These are phyloP conservation scores for Andrena bicolor DNA, from an alignment of 2,888 invertebrate species.

Conservation along the genomic window DNA sequence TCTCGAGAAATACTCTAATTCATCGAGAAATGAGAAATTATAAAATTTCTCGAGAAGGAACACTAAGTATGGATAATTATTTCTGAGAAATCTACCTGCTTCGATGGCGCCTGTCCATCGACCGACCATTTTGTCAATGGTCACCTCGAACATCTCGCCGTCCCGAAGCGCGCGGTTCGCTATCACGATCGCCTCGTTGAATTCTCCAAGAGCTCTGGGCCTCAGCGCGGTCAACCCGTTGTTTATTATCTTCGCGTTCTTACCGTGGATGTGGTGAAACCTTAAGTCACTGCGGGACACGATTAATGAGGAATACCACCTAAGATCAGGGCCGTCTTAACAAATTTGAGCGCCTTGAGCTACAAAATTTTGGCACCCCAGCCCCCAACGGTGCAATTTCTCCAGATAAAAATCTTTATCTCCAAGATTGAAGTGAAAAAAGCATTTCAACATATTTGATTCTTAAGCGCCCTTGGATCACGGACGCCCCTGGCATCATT, in stretches of 20 bases:
- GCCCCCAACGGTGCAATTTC: too few relatives aligned
- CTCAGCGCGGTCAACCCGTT: slow-evolving; percentile 94
- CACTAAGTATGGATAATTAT: background rate
- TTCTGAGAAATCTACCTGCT: slow-evolving; percentile 87
- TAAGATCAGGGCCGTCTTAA: too few relatives aligned
- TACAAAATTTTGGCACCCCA: too few relatives aligned
- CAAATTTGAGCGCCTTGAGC: too few relatives aligned
- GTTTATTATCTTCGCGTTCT: slow-evolving; percentile 94
- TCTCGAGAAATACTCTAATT: too few relatives aligned
- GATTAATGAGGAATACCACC: background rate
- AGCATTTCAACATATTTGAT: too few relatives aligned
- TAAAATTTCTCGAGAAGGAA: too few relatives aligned
- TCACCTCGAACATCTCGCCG: slow-evolving; percentile 96
- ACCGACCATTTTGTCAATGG: slow-evolving; percentile 95
- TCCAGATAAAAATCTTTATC: too few relatives aligned
- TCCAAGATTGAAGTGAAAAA: too few relatives aligned
- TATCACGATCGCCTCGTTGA: slow-evolving; percentile 97
- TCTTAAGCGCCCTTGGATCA: too few relatives aligned
- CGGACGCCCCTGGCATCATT: too few relatives aligned
- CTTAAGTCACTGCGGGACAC: slow-evolving; percentile 89
- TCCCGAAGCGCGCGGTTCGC: slow-evolving; percentile 95
- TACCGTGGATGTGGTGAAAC: slow-evolving; percentile 95
- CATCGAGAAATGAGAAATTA: too few relatives aligned
- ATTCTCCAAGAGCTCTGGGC: slow-evolving; percentile 95
- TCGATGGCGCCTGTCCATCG: slow-evolving; percentile 97